Evolutionary conservation across 2,888 invertebrate genomes (phyloP).

Genomic region (Pollenia griseotomentosa): DNA sequence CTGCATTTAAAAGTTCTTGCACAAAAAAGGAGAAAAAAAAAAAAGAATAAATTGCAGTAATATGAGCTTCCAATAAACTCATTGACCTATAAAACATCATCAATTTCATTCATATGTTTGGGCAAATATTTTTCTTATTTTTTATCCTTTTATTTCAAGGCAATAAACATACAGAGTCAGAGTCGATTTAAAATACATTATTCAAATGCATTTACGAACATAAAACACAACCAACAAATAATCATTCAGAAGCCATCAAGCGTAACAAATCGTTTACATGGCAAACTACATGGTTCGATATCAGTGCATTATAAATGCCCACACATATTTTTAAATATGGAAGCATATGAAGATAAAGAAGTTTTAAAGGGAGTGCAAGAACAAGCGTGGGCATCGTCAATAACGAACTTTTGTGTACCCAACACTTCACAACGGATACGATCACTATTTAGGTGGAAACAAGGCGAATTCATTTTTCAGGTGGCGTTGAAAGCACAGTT

Average conservation of each 20-base stretch:
- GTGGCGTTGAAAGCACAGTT: no score
- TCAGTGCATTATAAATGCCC: not conserved
- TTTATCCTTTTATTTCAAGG: conserved; percentile 1
- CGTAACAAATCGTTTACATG: conserved; percentile 40
- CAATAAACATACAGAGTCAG: conserved; percentile 26
- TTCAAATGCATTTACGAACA: conserved; percentile 26
- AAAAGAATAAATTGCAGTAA: conserved; percentile 5
- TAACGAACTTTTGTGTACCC: no score
- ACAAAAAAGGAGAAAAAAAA: not conserved
- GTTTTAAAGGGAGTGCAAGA: no score
- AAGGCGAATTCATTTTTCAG: no score
- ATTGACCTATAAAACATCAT: conserved; percentile 56
- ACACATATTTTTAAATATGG: not conserved
- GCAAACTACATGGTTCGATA: not conserved
- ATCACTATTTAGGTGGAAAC: no score
- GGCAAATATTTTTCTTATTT: not conserved
- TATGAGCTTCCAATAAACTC: conserved; percentile 43
- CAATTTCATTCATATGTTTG: conserved; percentile 16
- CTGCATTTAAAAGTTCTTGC: not conserved
- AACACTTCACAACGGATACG: no score
- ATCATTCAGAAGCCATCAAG: conserved; percentile 12
- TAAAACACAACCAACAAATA: conserved; percentile 1
- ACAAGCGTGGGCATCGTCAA: no score
- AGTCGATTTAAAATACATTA: conserved; percentile 31
- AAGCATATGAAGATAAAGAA: no score